These are phyloP conservation scores for Apostichopus leukothele DNA, from an alignment of 53 echinoderm and acorn worm genomes.

Conservation along the genomic window DNA sequence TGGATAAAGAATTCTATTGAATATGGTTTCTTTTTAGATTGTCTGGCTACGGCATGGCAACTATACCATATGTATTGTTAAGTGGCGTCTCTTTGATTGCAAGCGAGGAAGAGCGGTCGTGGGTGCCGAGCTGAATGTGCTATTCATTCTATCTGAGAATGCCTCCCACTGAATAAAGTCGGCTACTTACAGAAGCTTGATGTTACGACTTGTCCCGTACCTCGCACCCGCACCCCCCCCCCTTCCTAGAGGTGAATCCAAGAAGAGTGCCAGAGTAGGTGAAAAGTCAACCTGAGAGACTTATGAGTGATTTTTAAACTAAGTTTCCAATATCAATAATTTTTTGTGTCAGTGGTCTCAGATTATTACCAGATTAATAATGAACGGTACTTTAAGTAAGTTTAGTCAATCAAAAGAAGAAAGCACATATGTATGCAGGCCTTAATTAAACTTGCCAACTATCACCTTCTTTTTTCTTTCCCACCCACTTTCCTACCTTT, in stretches of 20 bases:
- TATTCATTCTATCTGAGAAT: neutral
- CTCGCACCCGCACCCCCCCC: too few species aligned
- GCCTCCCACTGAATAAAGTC: neutral
- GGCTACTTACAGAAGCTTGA: neutral
- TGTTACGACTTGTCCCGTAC: too few species aligned
- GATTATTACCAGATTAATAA: too few species aligned
- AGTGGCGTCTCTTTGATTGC: constrained; percentile 17
- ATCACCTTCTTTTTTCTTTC: neutral
- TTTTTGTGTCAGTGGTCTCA: too few species aligned
- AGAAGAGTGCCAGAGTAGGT: too few species aligned
- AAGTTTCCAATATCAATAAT: too few species aligned
- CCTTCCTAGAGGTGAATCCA: too few species aligned
- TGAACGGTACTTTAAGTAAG: too few species aligned
- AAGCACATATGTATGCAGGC: too few species aligned
- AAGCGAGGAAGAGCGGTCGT: neutral
- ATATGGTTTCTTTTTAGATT: neutral
- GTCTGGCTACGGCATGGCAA: neutral
- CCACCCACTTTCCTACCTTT: neutral
- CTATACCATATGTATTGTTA: constrained; percentile 1
- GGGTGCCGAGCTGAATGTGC: constrained; percentile 14
- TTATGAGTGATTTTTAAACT: too few species aligned
- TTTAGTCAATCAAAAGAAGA: too few species aligned
- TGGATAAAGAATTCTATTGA: constrained; percentile 37
- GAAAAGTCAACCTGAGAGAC: too few species aligned
- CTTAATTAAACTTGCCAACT: neutral